Base-by-base conservation (phyloP, 2,113 vertebrate species). In the Eira barbara region DNA sequence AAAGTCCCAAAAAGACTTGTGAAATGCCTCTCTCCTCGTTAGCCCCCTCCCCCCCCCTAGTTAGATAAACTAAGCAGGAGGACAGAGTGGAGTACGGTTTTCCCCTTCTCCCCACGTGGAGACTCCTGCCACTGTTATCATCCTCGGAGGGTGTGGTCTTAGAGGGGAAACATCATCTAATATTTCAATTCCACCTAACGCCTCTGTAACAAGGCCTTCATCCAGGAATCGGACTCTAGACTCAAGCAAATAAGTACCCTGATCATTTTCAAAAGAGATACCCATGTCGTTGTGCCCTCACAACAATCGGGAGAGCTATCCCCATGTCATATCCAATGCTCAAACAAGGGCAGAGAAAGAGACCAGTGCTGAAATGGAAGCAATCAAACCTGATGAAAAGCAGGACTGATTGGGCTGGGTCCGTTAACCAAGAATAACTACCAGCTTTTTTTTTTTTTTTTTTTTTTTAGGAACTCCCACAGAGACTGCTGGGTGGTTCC, bases 301-400 rank as follows among this genome's bases (percentile, higher is more conserved):
- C 31, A 42, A 7, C 49, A 49, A 55, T 20, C 11, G 0, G 4
- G 49, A 49, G 36, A 45, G 3, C 12, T 15, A 31, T 14, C 36
- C 39, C 59, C 17, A 15, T 31, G 55, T 63, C 78, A 45, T 12
- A 55, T n/a, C 7, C 0, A 0, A 84, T 47, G 12, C 76, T 88
- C 65, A 73, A 23, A 52, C 57, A 61, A 45, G 71, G 91, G 34
- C 85, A 3, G 11, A 3, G n/a, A 88, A 89, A 79, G 65, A 57
- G 42, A 78, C 42, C 42, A 12, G 11, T 78, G 83, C 94, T 81
- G 61, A 90, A 95, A 47, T 1, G 21, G 57, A 93, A 25, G 20
- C n/a, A n/a, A 91, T 84, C 85, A 94, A 73, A 76, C 65, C 85
- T 89, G 67, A 93, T 55, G 36, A 86, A 86, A 86, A 73, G 52